Conservation (phyloP, 2,888 invertebrate genomes). For the Drosophila merina region DNA sequence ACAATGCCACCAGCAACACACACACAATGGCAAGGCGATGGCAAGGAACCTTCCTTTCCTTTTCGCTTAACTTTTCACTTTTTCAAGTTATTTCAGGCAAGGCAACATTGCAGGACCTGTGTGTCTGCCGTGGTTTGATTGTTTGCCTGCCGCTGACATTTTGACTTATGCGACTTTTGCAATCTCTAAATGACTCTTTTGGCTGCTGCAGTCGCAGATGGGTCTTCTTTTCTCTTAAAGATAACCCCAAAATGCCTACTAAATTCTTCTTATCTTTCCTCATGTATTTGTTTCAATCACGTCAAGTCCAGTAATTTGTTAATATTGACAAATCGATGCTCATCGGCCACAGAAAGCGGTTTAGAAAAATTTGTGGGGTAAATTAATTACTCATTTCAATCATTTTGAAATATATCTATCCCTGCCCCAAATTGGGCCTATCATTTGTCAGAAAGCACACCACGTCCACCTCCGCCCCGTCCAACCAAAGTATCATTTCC, state of each 20-base stretch:
- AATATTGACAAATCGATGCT: conserved; percentile 48
- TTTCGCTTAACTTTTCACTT: conserved; percentile 75
- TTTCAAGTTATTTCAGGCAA: conserved; percentile 36
- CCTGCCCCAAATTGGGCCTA: conserved; percentile 41
- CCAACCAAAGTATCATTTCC: not conserved
- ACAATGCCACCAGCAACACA: conserved; percentile 72
- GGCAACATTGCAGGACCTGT: conserved; percentile 11
- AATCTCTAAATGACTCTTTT: conserved; percentile 60
- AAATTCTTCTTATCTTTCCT: too few species aligned
- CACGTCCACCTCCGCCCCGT: not conserved
- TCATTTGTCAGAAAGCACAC: conserved; percentile 64
- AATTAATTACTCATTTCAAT: conserved; percentile 72
- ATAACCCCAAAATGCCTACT: conserved; percentile 2
- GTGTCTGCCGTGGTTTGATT: conserved; percentile 32
- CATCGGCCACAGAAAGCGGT: conserved; percentile 29
- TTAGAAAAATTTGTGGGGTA: conserved; percentile 25
- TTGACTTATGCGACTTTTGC: conserved; percentile 68
- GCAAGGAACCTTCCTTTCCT: conserved; percentile 51
- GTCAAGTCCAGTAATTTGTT: conserved; percentile 4
- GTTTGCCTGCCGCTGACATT: conserved; percentile 69
- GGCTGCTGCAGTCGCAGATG: conserved; percentile 22
- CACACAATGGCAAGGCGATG: conserved; percentile 10
- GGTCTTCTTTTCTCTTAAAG: not conserved
- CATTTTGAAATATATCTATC: conserved; percentile 53
- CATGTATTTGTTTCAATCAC: too few species aligned